Evolutionary conservation across 2,113 vertebrate genomes (phyloP).

Genomic region (Lathamus discolor): DNA sequence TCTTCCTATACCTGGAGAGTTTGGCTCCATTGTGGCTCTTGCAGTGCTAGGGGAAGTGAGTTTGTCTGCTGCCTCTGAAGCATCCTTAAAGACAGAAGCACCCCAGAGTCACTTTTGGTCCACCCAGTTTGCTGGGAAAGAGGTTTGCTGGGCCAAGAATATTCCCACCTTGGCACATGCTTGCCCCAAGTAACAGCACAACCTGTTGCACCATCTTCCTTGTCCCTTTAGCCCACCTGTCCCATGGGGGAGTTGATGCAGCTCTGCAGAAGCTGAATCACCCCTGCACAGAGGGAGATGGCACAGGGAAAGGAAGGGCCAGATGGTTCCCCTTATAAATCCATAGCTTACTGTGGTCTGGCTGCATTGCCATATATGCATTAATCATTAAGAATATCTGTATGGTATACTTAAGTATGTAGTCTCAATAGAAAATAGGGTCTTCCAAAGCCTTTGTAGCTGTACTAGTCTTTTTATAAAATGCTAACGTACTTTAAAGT

Average conservation of each 20-base stretch:
- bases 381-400: background rate
- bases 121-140: background rate
- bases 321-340: background rate
- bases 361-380: background rate
- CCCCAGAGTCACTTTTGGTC: background rate
- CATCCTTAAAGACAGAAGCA: background rate
- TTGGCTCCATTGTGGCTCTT: fast-evolving
- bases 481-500: fast-evolving
- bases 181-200: background rate
- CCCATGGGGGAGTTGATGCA: background rate
- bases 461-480: background rate
- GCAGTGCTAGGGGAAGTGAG: background rate
- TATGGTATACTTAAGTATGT: background rate
- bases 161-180: fast-evolving
- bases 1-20: background rate
- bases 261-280: background rate
- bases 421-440: background rate
- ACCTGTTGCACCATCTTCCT: background rate
- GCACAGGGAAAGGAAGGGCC: background rate
- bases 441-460: background rate
- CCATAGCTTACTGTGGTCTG: background rate
- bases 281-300: background rate
- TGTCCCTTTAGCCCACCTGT: background rate
- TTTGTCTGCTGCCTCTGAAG: background rate
- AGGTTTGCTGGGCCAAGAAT: background rate